Evolutionary conservation across 2,888 invertebrate genomes (phyloP), one percentile per base, ranked within the genome.

Genomic region (Trachelus stipa): DNA sequence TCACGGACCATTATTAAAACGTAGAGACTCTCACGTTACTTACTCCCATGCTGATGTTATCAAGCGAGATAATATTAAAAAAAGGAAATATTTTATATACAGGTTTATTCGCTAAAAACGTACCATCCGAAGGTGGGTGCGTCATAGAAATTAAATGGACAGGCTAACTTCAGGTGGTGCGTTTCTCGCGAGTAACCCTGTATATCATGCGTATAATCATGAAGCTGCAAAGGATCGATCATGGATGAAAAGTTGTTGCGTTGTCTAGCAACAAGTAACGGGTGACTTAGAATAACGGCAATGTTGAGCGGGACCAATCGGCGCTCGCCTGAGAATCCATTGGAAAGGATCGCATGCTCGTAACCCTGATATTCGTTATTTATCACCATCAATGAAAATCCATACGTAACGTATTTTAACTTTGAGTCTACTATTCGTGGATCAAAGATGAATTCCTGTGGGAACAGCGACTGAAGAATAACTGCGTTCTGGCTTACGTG

Each of bases 401-500:
- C 23, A 9, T 23, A 56, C 2, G 15, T 56, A 56, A 56, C 23
- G 23, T 56, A 56, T 56, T 56, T 56, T 9, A 56, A 56, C 0
- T 56, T 56, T 2, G 56, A 23, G 56, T 56, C 56, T 23, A 23
- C 23, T 9, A 23, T 6, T 0, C 23, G 56, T 9, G 6, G 23
- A 56, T 9, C 56, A 23, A 56, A 56, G 56, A 56, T 56, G 56
- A 23, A 56, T 56, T 56, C 23, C 56, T 9, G 0, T 56, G 56
- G 23, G 56, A 56, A 56, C 56, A 56, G 23, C 23, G 23, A 56
- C 2, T 2, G 56, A 35, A n/a, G 56, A 77, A 76, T 73, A 77
- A 83, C 84, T 78, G 82, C 81, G 82, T 80, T 79, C 77, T 76
- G 78, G 79, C 81, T 88, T 85, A 85, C 77, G 80, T 85, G 87